These are phyloP conservation scores for Cladopsammia gracilis DNA, from an alignment of 64 coral and sea anemone species.

Conservation along the genomic window DNA sequence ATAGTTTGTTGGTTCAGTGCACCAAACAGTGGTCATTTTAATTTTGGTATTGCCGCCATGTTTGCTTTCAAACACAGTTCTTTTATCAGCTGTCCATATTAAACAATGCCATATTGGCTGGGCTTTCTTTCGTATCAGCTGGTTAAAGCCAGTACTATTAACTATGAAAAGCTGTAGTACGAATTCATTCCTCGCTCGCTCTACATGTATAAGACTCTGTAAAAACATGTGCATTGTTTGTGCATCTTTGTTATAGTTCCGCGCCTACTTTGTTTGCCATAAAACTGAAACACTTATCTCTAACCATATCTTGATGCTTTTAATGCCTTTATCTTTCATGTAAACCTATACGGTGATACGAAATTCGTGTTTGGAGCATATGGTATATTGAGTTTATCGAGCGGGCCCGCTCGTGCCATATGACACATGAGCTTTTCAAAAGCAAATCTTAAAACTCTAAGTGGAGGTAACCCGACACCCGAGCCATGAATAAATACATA, in stretches of 20 bases:
- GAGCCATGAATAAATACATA: neutral
- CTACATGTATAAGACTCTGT: neutral
- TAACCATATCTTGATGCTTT: slow-evolving; percentile 11
- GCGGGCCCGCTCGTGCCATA: neutral
- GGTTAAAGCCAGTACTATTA: slow-evolving; percentile 28
- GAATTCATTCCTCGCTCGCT: neutral
- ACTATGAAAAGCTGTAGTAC: neutral
- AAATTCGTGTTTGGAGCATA: neutral
- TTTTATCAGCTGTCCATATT: slow-evolving; percentile 33
- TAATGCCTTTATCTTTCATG: slow-evolving; percentile 34
- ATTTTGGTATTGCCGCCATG: slow-evolving; percentile 51
- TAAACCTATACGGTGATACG: neutral
- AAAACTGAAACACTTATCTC: slow-evolving; percentile 23
- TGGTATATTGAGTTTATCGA: slow-evolving; percentile 36
- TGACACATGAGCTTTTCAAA: slow-evolving; percentile 43
- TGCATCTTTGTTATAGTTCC: neutral
- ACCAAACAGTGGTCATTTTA: slow-evolving; percentile 45
- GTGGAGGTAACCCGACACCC: slow-evolving; percentile 28
- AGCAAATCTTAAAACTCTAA: slow-evolving; percentile 26
- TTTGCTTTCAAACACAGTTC: slow-evolving; percentile 31
- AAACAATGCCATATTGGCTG: slow-evolving; percentile 11
- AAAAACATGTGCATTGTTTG: slow-evolving; percentile 21
- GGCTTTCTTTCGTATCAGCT: slow-evolving; percentile 28
- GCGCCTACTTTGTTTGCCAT: neutral
- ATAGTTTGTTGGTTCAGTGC: slow-evolving; percentile 43